A percentile compares a stretch with the other conserved stretches of the same genome.
phyloP scores from a whole-genome alignment of 2,888 invertebrate genomes.

The Leucophenga montana region DNA sequence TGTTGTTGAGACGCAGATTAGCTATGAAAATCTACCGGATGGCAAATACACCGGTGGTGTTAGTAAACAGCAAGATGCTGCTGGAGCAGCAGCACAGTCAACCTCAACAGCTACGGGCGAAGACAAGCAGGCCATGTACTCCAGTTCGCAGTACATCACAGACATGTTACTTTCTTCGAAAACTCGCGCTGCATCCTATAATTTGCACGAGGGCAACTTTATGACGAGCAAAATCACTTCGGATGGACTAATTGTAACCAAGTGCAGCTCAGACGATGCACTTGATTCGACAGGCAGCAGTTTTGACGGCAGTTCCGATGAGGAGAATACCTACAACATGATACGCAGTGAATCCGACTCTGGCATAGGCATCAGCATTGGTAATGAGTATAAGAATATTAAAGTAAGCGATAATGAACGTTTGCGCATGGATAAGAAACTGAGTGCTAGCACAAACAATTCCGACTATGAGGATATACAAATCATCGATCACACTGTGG shows the following conservation, averaged over 20 bases:
- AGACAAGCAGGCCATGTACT: slow-evolving; percentile 50
- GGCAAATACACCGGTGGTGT: slow-evolving; percentile 66
- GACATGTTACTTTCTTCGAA: slow-evolving; percentile 72
- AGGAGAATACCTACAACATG: slow-evolving; percentile 73
- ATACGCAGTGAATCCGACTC: slow-evolving; percentile 73
- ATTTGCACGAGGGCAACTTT: slow-evolving; percentile 72
- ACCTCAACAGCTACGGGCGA: slow-evolving; percentile 37
- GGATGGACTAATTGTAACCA: slow-evolving; percentile 72
- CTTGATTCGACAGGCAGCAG: slow-evolving; percentile 73
- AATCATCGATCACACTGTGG: slow-evolving; percentile 59
- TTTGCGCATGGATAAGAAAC: slow-evolving; percentile 64
- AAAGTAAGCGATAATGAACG: slow-evolving; percentile 52
- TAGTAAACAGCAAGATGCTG: background rate
- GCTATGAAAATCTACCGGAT: slow-evolving; percentile 72
- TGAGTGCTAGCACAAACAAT: slow-evolving; percentile 69
- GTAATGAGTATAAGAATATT: slow-evolving; percentile 67
- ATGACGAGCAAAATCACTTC: slow-evolving; percentile 74
- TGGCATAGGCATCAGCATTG: slow-evolving; percentile 73
- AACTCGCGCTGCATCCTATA: slow-evolving; percentile 72
- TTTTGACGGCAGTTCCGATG: slow-evolving; percentile 73
- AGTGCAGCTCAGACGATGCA: slow-evolving; percentile 72
- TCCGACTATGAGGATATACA: slow-evolving; percentile 73
- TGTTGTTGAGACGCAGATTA: slow-evolving; percentile 70
- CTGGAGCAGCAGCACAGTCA: too few relatives aligned
- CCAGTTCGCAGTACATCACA: slow-evolving; percentile 72